Evolutionary conservation across 2,113 vertebrate species (phyloP), one percentile per base, ranked within the genome.

Genomic region (Hemiscyllium ocellatum): DNA sequence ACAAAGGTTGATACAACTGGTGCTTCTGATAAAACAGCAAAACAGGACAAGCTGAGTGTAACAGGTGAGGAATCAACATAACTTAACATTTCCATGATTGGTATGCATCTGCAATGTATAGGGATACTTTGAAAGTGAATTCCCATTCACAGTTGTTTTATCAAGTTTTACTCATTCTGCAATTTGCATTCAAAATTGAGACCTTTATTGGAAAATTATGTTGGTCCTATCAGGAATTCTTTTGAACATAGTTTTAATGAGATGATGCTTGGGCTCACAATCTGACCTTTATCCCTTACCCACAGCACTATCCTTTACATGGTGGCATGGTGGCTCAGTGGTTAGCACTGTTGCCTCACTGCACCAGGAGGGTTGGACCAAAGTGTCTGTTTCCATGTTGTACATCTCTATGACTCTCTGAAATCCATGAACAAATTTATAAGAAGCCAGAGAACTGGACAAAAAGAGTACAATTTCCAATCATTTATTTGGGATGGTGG

Each of bases 1-100:
- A 97, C 72, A 0, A 95, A 97, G 80, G 95, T 98, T 56, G 96
- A 97, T 24, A 97, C 96, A 56, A 98, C 97, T 0, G 97, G 95
- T 0, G 96, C 97, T 0, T 97, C 98, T 10, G 97, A 97, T 0
- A 42, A 50, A 96, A 95, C 97, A 0, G 97, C 96, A 95, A 97
- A 96, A 95, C 95, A 97, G 47, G 96, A 97, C 94, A 72, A 96
- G 1, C 96, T 97, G 65, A 6, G 26, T 7, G 96, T 96, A 20
- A 97, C 96, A 0, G 97, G 98, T 98, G 95, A 96, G 97, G 96
- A 24, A 69, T 19, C 33, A 15, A 37, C 42, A 8, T 24, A 33
- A 65, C n/a, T 94, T n/a, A 50, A 17, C 70, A 42, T 52, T 95
- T 3, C 29, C 7, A 2, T 15, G 52, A 12, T 90, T 50, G 33